Percentiles rank a stretch among this genome's conserved stretches.
Evolutionary conservation across 2,113 vertebrate species (phyloP).

Genomic region (Pheucticus melanocephalus): DNA sequence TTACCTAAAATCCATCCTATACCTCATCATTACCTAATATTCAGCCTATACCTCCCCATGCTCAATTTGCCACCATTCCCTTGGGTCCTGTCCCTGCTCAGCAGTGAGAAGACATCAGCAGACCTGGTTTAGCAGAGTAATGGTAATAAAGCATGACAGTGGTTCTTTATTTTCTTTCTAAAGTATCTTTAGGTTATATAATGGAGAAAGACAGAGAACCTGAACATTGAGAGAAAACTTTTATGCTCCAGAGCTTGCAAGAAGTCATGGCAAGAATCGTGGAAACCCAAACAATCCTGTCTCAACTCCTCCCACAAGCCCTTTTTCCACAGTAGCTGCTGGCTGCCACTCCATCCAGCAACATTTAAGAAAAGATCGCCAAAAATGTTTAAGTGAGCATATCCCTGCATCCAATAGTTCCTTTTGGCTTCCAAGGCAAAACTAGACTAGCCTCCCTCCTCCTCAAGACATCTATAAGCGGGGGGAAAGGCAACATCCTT

Average conservation of each 20-base stretch:
- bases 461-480: rapidly evolving
- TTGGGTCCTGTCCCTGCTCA: background rate
- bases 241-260: background rate
- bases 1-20: background rate
- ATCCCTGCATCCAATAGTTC: background rate
- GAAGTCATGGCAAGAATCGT: background rate
- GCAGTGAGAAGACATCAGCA: background rate
- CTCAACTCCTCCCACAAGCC: background rate
- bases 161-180: background rate
- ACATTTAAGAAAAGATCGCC: background rate
- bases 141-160: background rate
- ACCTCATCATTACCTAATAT: background rate
- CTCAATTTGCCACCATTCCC: too few relatives aligned
- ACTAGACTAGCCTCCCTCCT: background rate
- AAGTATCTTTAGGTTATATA: background rate
- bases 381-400: background rate
- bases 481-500: rapidly evolving
- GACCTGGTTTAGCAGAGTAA: background rate
- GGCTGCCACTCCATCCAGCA: background rate
- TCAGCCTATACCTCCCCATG: too few relatives aligned
- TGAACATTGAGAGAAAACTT: background rate
- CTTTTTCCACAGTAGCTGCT: background rate
- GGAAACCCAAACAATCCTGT: background rate
- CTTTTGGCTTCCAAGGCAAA: background rate
- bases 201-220: background rate